These are phyloP conservation scores for Zaprionus tsacasi DNA, from an alignment of 1,140 invertebrate species.

Conservation along the genomic window DNA sequence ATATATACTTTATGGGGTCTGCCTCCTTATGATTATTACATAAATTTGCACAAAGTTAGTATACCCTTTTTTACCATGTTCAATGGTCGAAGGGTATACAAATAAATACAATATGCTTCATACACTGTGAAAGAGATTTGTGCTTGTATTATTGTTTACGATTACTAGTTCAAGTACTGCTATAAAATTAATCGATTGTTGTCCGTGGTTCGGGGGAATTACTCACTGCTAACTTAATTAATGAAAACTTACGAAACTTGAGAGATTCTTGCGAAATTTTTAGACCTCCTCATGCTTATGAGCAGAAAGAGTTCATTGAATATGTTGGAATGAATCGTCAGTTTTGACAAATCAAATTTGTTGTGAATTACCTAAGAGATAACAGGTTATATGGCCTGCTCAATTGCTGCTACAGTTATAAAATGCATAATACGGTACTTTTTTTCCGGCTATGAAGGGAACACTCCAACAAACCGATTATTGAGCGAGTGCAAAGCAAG, in stretches of 20 bases:
- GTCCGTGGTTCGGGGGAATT: neutral
- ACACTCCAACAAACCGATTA: neutral
- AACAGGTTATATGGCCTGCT: neutral
- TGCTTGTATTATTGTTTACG: neutral
- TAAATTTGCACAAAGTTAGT: too few species aligned
- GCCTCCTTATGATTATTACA: too few species aligned
- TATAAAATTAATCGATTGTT: neutral
- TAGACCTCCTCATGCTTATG: neutral
- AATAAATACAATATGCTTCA: conserved; percentile 8
- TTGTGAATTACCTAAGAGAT: conserved; percentile 6
- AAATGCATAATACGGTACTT: neutral
- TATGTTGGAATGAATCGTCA: conserved; percentile 13
- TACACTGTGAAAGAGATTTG: neutral
- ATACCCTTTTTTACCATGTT: too few species aligned
- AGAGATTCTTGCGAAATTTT: neutral
- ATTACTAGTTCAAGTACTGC: too few species aligned
- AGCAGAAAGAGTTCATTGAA: neutral
- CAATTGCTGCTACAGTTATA: conserved; percentile 14
- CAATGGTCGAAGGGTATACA: too few species aligned
- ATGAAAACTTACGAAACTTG: neutral
- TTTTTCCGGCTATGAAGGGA: neutral
- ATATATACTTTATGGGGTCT: too few species aligned
- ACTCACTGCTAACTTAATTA: neutral
- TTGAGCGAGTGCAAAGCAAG: conserved; percentile 5
- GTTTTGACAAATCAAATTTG: conserved; percentile 7